phyloP scores from a whole-genome alignment of 2,888 invertebrate genomes.

The Bellardia bayeri region DNA sequence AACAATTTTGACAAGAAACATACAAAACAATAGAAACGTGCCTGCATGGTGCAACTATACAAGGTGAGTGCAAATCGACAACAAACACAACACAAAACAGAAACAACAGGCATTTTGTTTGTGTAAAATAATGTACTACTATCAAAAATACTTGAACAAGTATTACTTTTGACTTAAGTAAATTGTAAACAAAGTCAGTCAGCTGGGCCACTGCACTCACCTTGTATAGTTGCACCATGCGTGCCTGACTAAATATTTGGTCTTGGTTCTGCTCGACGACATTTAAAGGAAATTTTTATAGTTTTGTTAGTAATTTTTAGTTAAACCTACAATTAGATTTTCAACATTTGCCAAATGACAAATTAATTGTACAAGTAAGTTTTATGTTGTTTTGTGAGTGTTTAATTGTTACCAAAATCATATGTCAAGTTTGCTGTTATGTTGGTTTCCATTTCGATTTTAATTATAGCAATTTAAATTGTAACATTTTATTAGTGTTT shows the following conservation, averaged over 20 bases:
- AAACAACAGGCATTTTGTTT: too few relatives aligned
- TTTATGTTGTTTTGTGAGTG: background rate
- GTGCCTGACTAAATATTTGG: slow-evolving; percentile 12
- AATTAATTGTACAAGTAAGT: background rate
- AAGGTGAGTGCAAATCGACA: too few relatives aligned
- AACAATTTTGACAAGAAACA: background rate
- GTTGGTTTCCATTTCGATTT: background rate
- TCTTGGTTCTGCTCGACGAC: slow-evolving; percentile 55
- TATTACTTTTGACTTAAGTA: too few relatives aligned
- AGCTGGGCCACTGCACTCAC: too few relatives aligned
- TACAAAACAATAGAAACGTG: background rate
- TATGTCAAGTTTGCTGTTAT: slow-evolving; percentile 29
- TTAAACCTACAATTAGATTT: slow-evolving; percentile 26
- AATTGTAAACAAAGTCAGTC: too few relatives aligned
- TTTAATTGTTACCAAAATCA: background rate
- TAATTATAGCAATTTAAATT: slow-evolving; percentile 35
- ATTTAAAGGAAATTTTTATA: slow-evolving; percentile 50
- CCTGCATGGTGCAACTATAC: too few relatives aligned
- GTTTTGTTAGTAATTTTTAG: background rate
- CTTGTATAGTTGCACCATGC: too few relatives aligned
- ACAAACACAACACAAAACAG: too few relatives aligned
- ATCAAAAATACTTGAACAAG: too few relatives aligned
- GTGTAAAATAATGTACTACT: too few relatives aligned
- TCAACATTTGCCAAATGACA: slow-evolving; percentile 14
- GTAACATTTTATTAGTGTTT: background rate